Evolutionary conservation across 2,113 vertebrate species (phyloP).

Genomic region (Panthera leo): DNA sequence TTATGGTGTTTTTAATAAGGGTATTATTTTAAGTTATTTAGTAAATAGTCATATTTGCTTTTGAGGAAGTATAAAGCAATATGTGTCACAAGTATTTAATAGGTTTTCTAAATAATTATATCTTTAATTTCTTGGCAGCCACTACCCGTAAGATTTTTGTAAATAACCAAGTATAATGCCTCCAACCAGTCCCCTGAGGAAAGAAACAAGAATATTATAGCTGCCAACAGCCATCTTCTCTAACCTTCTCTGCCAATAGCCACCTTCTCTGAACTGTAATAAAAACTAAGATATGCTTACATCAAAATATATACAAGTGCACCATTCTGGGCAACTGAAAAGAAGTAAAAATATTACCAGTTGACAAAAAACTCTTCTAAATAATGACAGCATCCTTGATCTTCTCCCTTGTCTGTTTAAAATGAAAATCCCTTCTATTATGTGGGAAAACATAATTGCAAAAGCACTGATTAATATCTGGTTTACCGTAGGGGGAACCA

Average conservation of each 20-base stretch:
- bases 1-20: not conserved
- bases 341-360: not conserved
- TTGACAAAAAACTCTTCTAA: not conserved
- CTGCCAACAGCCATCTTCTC: not conserved
- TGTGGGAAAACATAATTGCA: not conserved
- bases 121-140: not conserved
- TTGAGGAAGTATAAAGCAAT: not conserved
- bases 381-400: not conserved
- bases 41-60: not conserved
- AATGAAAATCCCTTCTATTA: not conserved
- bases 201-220: not conserved
- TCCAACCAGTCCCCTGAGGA: not conserved
- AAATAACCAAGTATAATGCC: not conserved
- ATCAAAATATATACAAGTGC: not conserved
- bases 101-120: not conserved
- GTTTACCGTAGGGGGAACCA: not conserved
- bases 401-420: not conserved
- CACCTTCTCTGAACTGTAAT: not conserved
- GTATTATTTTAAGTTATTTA: not conserved
- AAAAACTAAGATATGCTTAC: not conserved
- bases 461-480: not conserved
- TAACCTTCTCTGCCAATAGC: not conserved
- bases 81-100: not conserved
- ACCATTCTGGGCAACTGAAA: not conserved
- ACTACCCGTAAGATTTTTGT: not conserved